Evolutionary conservation across 2,113 vertebrate species (phyloP).

Genomic region (Gnathonemus echidnorhynchus): DNA sequence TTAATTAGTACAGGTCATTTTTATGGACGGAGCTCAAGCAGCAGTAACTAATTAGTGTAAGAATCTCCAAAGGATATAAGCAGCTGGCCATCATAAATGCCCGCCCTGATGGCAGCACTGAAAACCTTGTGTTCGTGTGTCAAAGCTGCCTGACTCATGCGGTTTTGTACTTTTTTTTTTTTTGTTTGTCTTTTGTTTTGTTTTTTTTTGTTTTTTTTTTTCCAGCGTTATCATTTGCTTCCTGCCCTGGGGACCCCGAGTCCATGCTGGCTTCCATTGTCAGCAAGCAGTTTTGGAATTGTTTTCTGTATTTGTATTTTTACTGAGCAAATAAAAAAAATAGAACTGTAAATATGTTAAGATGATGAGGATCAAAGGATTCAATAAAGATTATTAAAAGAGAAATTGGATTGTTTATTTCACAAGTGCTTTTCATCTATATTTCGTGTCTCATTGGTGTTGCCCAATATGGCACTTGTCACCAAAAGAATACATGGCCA

Average conservation of each 20-base stretch:
- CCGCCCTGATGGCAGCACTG: neutral
- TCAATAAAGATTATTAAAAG: conserved; percentile 18
- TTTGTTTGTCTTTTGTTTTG: neutral
- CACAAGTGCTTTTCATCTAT: neutral
- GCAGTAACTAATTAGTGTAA: neutral
- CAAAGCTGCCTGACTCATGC: neutral
- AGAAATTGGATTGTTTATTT: neutral
- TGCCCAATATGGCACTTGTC: neutral
- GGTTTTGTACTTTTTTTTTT: neutral
- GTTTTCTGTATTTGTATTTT: conserved; percentile 73
- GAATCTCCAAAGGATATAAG: neutral
- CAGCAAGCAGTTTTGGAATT: conserved; percentile 51
- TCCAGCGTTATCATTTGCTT: conserved; percentile 16
- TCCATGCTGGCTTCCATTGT: conserved; percentile 35
- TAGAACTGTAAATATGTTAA: conserved; percentile 69
- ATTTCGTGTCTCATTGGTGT: neutral
- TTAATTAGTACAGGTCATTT: neutral
- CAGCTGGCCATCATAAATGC: neutral
- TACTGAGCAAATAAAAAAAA: conserved; percentile 49
- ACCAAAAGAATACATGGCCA: neutral
- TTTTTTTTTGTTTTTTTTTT: conserved; percentile 12
- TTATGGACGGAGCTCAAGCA: neutral
- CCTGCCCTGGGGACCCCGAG: conserved; percentile 31
- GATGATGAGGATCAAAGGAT: conserved; percentile 21
- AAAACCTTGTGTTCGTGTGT: neutral